Evolutionary conservation across 1,140 invertebrate species (phyloP).

Genomic region (Lucilia sericata): DNA sequence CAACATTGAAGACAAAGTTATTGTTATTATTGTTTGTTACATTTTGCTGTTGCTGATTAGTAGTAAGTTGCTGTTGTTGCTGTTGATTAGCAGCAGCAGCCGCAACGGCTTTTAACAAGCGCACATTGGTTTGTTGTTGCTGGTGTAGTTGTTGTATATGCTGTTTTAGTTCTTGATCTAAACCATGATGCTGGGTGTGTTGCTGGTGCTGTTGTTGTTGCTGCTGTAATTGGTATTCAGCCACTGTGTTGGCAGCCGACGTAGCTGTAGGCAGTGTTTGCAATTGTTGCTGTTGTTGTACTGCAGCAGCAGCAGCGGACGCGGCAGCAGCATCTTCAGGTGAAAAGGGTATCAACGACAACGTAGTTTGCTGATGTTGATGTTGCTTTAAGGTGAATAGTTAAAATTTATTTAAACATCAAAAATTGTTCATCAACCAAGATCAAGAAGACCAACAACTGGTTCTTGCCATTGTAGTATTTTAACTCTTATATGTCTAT

Average conservation of each 20-base stretch:
- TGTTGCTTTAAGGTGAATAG: constrained; percentile 52
- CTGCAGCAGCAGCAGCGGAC: constrained; percentile 39
- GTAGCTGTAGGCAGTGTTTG: constrained; percentile 50
- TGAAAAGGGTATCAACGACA: constrained; percentile 59
- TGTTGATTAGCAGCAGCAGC: constrained; percentile 61
- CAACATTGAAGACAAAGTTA: constrained; percentile 66
- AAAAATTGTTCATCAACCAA: no score
- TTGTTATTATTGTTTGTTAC: constrained; percentile 49
- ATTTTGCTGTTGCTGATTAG: constrained; percentile 49
- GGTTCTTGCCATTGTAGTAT: no score
- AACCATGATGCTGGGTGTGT: constrained; percentile 36
- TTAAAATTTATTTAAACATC: background rate
- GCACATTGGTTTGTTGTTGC: constrained; percentile 63
- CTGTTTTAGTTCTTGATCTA: constrained; percentile 68
- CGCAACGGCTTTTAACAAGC: constrained; percentile 67
- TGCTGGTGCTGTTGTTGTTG: constrained; percentile 55
- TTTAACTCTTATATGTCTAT: no score
- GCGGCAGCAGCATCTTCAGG: constrained; percentile 55
- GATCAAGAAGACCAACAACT: no score
- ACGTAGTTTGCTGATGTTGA: constrained; percentile 58
- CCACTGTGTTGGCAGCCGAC: background rate
- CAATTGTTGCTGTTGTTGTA: constrained; percentile 50
- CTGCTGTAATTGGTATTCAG: constrained; percentile 48
- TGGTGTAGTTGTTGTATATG: constrained; percentile 69
- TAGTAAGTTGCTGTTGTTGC: constrained; percentile 52